phyloP scores from a whole-genome alignment of 2,888 invertebrate genomes.

The Rosalia funebris region DNA sequence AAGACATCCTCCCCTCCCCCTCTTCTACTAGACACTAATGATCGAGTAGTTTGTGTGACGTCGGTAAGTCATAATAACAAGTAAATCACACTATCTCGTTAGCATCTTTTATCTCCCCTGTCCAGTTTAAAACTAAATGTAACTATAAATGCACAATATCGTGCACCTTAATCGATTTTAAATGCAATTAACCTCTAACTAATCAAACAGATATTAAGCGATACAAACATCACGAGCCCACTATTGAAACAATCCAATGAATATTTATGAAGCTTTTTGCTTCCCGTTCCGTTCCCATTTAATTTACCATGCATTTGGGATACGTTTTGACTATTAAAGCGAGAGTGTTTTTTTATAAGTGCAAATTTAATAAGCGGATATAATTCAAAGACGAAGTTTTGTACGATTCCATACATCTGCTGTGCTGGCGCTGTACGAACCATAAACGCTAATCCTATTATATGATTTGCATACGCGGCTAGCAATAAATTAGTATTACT shows the following conservation, averaged over 20 bases:
- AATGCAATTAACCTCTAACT: too few relatives aligned
- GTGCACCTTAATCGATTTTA: too few relatives aligned
- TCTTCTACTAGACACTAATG: too few relatives aligned
- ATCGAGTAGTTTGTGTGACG: too few relatives aligned
- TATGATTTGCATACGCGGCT: slow-evolving; percentile 61
- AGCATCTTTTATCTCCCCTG: too few relatives aligned
- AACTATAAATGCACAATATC: too few relatives aligned
- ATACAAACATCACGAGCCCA: slow-evolving; percentile 6
- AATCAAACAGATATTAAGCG: too few relatives aligned
- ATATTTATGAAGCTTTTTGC: slow-evolving; percentile 22
- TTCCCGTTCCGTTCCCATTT: slow-evolving; percentile 9
- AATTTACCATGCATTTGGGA: slow-evolving; percentile 11
- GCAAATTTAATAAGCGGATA: slow-evolving; percentile 39
- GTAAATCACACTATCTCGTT: too few relatives aligned
- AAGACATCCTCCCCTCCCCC: too few relatives aligned
- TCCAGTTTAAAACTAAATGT: too few relatives aligned
- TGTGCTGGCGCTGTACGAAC: slow-evolving; percentile 43
- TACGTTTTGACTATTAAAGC: slow-evolving; percentile 29
- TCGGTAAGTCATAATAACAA: too few relatives aligned
- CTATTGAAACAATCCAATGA: slow-evolving; percentile 11
- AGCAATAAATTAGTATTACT: slow-evolving; percentile 62
- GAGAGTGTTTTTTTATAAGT: slow-evolving; percentile 13
- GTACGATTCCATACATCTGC: slow-evolving; percentile 48
- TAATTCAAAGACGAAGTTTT: slow-evolving; percentile 39
- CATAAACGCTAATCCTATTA: slow-evolving; percentile 61